Evolutionary conservation across 2,797 vertebrate species (phyloP), one percentile per base, ranked within the genome.

Genomic region (Chrosomus eos): DNA sequence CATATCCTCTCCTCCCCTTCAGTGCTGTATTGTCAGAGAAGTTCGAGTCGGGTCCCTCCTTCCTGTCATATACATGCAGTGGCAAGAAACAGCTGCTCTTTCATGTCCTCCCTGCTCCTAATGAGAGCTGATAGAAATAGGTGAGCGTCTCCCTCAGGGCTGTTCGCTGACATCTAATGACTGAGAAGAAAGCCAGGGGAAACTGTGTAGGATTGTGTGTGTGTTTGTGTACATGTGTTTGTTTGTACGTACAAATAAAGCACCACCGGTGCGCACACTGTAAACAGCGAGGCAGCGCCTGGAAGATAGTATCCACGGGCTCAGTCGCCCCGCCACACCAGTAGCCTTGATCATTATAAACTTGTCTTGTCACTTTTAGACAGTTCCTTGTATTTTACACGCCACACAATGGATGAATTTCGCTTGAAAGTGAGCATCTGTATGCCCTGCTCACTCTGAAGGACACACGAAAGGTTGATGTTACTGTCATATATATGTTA

Each of bases 71-170:
- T 38, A 31, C 82, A 81, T 62, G 76, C 81, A 80, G 75, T 70
- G 81, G 74, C 81, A 71, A 73, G 77, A 84, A 74, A n/a, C 58
- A 23, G 33, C 76, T 76, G 71, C 80, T 86, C 89, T 91, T 90
- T 88, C 62, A 86, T 90, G 87, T 89, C 66, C 67, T 81, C 80
- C 45, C 13, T 73, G n/a, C 73, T 85, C n/a, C 76, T 90, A 87
- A 90, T 89, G 89, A 86, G 79, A 80, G 67, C 84, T 89, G 89
- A 91, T 88, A 81, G 88, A 87, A 89, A 85, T 89, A 88, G 89
- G 88, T 83, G 87, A 87, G 84, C 79, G 19, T 80, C 67, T 88
- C 88, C 85, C 72, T 18, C 68, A 60, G 66, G 81, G 80, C 81
- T 81, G 13, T 77, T 80, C 81, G 53, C 80, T 36, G 58, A 73